Conservation (phyloP, 2,888 invertebrate species). For the Nomada fabriciana region DNA sequence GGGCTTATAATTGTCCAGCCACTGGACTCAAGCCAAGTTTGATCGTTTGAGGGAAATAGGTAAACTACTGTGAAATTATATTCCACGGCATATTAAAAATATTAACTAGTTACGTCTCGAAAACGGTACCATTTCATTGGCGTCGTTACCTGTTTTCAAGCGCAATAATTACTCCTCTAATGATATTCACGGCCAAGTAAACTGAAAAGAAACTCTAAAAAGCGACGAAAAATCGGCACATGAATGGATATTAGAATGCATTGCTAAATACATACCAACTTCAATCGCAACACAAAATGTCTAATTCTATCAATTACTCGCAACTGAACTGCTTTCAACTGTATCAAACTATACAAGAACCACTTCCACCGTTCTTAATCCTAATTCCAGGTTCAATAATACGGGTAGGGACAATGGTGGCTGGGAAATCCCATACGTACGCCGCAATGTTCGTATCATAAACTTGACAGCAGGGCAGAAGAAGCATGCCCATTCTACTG, state of each 20-base stretch:
- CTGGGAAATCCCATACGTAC: background rate
- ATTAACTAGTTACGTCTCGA: background rate
- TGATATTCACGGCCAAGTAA: too few species aligned
- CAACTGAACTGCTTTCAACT: background rate
- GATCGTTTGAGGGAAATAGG: too few species aligned
- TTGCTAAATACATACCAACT: background rate
- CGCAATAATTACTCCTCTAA: background rate
- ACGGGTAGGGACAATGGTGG: too few species aligned
- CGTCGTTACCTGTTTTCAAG: slow-evolving; percentile 16
- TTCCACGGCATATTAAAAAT: too few species aligned
- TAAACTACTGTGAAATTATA: too few species aligned
- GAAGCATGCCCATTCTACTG: slow-evolving; percentile 26
- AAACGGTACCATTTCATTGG: background rate
- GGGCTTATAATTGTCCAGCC: too few species aligned
- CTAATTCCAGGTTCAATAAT: background rate
- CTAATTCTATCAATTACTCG: background rate
- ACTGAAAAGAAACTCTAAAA: too few species aligned
- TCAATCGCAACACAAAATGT: background rate
- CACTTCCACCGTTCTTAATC: background rate
- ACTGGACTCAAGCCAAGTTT: too few species aligned
- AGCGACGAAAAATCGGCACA: too few species aligned
- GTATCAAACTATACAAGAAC: background rate
- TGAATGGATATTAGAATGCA: background rate
- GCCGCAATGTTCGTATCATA: background rate
- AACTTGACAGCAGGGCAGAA: background rate